phyloP scores from a whole-genome alignment of 2,113 vertebrate genomes.

The Pedetes capensis region DNA sequence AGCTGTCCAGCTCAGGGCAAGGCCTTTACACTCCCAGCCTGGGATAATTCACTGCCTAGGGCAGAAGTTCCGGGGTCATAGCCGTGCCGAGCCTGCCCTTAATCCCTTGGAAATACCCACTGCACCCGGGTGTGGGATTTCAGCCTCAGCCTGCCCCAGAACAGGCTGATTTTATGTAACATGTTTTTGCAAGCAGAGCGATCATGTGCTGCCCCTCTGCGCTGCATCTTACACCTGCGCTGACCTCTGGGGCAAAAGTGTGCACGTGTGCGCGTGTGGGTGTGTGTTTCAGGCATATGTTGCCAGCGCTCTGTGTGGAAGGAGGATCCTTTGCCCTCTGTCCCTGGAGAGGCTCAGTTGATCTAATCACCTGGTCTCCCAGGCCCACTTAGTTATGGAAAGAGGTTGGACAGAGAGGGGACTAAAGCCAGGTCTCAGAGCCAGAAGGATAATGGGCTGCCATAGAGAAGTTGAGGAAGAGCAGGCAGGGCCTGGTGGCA shows the following conservation, averaged over 20 bases:
- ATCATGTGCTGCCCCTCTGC: fast-evolving
- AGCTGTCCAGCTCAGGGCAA: background rate
- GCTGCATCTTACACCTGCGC: background rate
- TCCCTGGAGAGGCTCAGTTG: slow-evolving; percentile 12
- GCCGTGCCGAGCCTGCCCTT: background rate
- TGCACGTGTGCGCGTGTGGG: too few species aligned
- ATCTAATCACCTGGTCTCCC: slow-evolving; percentile 27
- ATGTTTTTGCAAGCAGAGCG: background rate
- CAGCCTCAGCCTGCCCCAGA: background rate
- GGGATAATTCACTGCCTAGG: background rate
- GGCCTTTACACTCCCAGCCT: background rate
- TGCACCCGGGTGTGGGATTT: background rate
- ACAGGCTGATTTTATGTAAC: background rate
- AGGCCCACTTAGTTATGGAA: background rate
- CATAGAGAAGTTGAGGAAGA: background rate
- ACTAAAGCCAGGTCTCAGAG: background rate
- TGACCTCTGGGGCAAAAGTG: fast-evolving
- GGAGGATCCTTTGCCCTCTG: background rate
- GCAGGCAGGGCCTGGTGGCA: background rate
- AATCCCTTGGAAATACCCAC: background rate
- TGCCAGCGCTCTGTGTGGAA: background rate
- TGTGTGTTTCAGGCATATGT: background rate
- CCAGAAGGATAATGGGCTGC: background rate
- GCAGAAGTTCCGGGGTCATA: background rate
- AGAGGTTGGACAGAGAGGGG: background rate